Evolutionary conservation across 2,888 invertebrate species (phyloP), one percentile per base, ranked within the genome.

Genomic region (Cylloceria caligata): DNA sequence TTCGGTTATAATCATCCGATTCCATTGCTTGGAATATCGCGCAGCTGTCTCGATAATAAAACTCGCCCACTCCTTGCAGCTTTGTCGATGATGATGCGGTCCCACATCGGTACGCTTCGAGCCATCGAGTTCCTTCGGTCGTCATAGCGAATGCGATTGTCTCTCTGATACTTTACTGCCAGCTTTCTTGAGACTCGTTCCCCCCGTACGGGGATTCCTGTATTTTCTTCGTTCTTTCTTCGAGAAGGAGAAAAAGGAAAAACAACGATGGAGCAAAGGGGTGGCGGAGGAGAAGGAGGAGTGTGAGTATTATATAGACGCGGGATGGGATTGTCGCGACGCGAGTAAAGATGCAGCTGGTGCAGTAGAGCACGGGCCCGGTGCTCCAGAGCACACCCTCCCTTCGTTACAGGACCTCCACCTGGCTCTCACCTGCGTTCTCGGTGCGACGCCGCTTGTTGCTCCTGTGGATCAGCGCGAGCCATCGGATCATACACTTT

Each of bases 361-460:
- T 30, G 16, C 39, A 42, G 69, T 78, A 24, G 78, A 81, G 85
- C 86, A 83, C 86, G 85, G 84, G 90, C 89, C 91, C 88, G 90
- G 90, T 90, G 91, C 89, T 87, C 45, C 42, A n/a, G n/a, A 21
- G 2, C 62, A 65, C 77, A 82, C 77, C 74, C 69, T 79, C 77
- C 74, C 69, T 79, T 86, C 87, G 83, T 88, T 84, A 86, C 86
- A 85, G 84, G 85, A 84, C 84, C 83, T 85, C 85, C 88, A 87
- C 86, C 85, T 88, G 84, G 85, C 81, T 81, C 81, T 83, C 86
- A 86, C 86, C 86, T 86, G 86, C 86, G 83, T 73, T 69, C 42
- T 36, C 60, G 60, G 60, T 72, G 34, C 74, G 67, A 42, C 57
- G 36, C 21, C 65, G 36, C 72, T 64, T 24, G 45, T 78, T 79